Conservation (phyloP, 2,113 vertebrate genomes). For the Gasterosteus nipponicus region DNA sequence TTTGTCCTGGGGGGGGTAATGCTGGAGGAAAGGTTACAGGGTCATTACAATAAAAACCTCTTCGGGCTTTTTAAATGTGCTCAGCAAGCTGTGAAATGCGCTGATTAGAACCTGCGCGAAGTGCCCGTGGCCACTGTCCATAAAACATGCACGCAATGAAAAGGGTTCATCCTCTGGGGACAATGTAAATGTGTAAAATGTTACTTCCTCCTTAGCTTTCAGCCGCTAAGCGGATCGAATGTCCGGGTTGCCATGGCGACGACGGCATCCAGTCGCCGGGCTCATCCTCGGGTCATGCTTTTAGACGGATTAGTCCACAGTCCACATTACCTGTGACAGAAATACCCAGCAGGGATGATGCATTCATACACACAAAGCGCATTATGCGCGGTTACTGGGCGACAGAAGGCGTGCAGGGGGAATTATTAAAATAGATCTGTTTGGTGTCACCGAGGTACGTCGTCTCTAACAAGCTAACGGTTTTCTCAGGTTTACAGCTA, state of each 20-base stretch:
- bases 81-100: background rate
- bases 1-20: background rate
- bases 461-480: background rate
- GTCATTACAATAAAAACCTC: background rate
- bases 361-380: background rate
- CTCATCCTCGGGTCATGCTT: conserved; percentile 16
- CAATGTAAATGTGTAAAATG: background rate
- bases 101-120: background rate
- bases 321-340: conserved; percentile 9
- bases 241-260: conserved; percentile 32
- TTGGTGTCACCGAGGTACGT: background rate
- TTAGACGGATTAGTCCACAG: conserved; percentile 3
- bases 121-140: background rate
- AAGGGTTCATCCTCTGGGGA: background rate
- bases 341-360: conserved; percentile 3
- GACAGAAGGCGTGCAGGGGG: background rate
- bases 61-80: background rate
- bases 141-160: background rate
- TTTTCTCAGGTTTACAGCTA: too few relatives aligned
- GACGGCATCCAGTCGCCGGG: background rate
- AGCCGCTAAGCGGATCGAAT: background rate
- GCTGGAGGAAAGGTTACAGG: background rate
- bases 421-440: background rate
- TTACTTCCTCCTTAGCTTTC: background rate
- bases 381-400: background rate